Conservation (phyloP, 2,888 invertebrate species). For the Proisotoma minuta region DNA sequence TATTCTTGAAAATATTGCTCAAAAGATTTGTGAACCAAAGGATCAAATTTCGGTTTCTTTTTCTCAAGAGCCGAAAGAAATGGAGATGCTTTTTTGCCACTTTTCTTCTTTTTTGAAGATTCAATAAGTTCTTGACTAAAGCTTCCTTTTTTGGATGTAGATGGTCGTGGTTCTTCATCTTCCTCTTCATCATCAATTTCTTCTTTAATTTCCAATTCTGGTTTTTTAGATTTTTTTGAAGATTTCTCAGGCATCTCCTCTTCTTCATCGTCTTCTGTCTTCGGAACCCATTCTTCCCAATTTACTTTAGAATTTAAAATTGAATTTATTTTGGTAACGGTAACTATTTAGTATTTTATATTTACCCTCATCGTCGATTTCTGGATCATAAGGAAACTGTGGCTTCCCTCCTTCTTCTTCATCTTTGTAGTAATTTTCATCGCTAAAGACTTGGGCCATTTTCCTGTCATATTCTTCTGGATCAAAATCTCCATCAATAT, state of each 20-base stretch:
- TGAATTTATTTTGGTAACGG: not conserved
- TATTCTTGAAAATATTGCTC: conserved; percentile 90
- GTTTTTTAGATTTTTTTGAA: no score
- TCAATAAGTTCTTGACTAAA: conserved; percentile 59
- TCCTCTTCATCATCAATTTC: not conserved
- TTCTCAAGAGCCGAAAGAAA: conserved; percentile 67
- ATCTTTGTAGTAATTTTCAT: conserved; percentile 74
- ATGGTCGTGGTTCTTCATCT: not conserved
- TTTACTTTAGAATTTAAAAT: conserved; percentile 53
- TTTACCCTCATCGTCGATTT: conserved; percentile 51
- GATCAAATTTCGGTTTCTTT: conserved; percentile 80
- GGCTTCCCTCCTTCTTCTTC: conserved; percentile 72
- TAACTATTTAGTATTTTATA: not conserved
- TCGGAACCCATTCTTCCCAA: conserved; percentile 61
- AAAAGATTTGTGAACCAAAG: conserved; percentile 66
- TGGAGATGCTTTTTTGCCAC: conserved; percentile 61
- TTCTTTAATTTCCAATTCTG: no score
- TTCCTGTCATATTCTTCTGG: conserved; percentile 78
- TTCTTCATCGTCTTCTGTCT: conserved; percentile 50
- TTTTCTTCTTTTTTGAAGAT: conserved; percentile 49
- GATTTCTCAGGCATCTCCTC: no score
- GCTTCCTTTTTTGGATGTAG: conserved; percentile 21
- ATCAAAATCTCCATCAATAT: conserved; percentile 86
- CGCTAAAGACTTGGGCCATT: conserved; percentile 81
- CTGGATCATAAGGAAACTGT: conserved; percentile 74